A percentile compares a stretch with the other conserved stretches of the same genome.
These are phyloP conservation scores for Sylvilagus bachmani DNA, from an alignment of 2,113 vertebrate genomes.

Conservation along the genomic window DNA sequence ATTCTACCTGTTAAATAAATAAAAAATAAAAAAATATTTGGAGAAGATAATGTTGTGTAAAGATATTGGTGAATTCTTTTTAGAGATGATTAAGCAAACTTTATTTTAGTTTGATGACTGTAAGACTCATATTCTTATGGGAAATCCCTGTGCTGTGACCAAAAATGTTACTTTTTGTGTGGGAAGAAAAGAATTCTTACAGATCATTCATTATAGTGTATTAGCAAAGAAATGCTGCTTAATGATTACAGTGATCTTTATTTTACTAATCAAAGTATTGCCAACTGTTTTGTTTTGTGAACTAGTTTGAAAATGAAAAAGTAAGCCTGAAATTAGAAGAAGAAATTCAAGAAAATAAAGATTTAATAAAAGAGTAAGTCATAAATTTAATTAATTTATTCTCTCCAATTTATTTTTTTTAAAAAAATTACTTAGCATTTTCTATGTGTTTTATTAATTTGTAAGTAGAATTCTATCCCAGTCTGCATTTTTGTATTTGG, in stretches of 20 bases:
- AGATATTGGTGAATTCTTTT: constrained; percentile 54
- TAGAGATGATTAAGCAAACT: constrained; percentile 36
- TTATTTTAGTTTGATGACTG: constrained; percentile 62
- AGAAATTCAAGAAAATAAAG: constrained; percentile 94
- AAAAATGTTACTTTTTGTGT: constrained; percentile 28
- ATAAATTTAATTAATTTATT: constrained; percentile 64
- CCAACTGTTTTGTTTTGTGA: constrained; percentile 64
- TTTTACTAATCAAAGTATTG: constrained; percentile 75
- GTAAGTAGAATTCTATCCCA: constrained; percentile 10
- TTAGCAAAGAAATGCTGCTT: constrained; percentile 62
- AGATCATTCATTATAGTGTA: not conserved
- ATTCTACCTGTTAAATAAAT: too few species aligned
- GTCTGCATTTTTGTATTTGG: constrained; percentile 46
- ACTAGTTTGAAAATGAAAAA: constrained; percentile 96
- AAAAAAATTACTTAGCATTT: constrained; percentile 19
- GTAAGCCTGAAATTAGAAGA: constrained; percentile 95
- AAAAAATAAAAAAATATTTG: constrained; percentile 6
- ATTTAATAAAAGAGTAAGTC: constrained; percentile 95
- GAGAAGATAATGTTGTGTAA: constrained; percentile 48
- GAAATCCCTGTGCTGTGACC: not conserved
- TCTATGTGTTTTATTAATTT: constrained; percentile 39
- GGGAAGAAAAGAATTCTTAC: constrained; percentile 46
- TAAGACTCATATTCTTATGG: constrained; percentile 28
- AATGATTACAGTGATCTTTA: constrained; percentile 28
- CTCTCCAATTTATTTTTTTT: constrained; percentile 60